Evolutionary conservation across 2,113 vertebrate species (phyloP), one percentile per base, ranked within the genome.

Genomic region (Tursiops truncatus): DNA sequence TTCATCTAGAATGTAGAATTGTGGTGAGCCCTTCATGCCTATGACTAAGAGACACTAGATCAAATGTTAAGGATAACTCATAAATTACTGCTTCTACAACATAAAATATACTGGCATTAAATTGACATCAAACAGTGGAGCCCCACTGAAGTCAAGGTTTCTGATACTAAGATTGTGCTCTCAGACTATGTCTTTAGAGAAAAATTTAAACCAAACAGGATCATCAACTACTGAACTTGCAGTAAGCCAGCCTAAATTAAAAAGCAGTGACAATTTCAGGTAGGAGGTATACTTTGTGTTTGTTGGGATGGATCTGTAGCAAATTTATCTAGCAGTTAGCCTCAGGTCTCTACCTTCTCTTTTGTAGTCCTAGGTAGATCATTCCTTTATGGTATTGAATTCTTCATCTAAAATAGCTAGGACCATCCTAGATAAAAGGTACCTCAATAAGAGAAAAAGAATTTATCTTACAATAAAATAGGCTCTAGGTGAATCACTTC

Each of bases 31-130:
- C 28, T 81, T 58, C 70, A 11, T 95, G 70, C 86, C 92, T 96
- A 92, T 94, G 95, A 90, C 74, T 81, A 41, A 65, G 82, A 90
- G 53, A 88, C 60, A 28, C 26, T 62, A 67, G 38, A 92, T 47
- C n/a, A 23, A 62, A 73, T 94, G 77, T 96, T 81, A 50, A 94
- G 68, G 91, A 63, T 56, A 96, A 77, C 79, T 76, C 26, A 0
- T 91, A 96, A 98, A 97, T 90, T 94, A 94, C 89, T 38, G 23
- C 58, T 96, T 94, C 38, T 9, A n/a, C 80, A 95, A 53, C n/a
- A 20, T 73, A 47, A 91, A 63, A 62, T 91, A 73, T 8, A 71
- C 58, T 68, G 47, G 60, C 18, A 44, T 87, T 85, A 74, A 7
- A 91, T 21, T 96, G 85, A 62, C 63, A 86, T 92, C 3, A 36